Evolutionary conservation across 2,888 invertebrate genomes (phyloP).

Genomic region (Villa cingulata): DNA sequence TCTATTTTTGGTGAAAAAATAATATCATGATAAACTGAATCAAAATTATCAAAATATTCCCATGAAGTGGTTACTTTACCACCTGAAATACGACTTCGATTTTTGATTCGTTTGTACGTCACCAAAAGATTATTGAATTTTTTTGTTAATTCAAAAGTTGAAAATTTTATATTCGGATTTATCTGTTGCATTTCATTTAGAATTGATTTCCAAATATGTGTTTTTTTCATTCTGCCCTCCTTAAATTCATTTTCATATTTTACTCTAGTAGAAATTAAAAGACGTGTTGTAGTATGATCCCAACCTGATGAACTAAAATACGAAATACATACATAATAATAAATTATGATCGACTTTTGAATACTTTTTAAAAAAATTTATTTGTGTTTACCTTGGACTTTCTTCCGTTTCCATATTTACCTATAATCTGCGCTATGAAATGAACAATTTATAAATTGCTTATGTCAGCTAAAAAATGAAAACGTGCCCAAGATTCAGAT

Average conservation of each 20-base stretch:
- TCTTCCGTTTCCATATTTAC: too few relatives aligned
- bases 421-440: too few relatives aligned
- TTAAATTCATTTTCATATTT: not conserved
- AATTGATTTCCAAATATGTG: not conserved
- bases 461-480: too few relatives aligned
- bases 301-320: not conserved
- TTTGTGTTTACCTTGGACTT: too few relatives aligned
- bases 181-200: not conserved
- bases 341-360: too few relatives aligned
- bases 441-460: too few relatives aligned
- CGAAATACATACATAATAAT: too few relatives aligned
- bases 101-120: not conserved
- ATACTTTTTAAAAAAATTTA: too few relatives aligned
- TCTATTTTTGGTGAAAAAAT: too few relatives aligned
- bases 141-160: not conserved
- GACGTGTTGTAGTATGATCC: not conserved
- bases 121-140: not conserved
- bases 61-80: not conserved
- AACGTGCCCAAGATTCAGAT: too few relatives aligned
- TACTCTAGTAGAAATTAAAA: not conserved
- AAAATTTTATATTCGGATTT: not conserved
- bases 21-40: not conserved
- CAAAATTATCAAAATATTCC: not conserved
- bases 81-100: not conserved
- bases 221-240: not conserved